Conservation (phyloP, 2,797 vertebrate genomes). For the Rhinella marina region DNA sequence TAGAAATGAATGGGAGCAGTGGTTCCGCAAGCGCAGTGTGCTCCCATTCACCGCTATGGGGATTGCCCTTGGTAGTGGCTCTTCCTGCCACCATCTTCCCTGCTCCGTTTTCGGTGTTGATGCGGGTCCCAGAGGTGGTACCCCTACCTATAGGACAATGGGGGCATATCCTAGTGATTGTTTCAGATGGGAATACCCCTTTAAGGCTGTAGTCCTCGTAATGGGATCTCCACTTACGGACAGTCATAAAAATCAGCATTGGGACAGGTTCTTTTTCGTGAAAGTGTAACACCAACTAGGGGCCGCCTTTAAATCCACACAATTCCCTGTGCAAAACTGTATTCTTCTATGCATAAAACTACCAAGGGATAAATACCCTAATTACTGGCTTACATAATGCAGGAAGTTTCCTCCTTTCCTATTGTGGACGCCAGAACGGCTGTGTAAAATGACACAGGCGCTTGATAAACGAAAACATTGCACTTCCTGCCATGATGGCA, state of each 20-base stretch:
- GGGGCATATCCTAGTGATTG: too few relatives aligned
- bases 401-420: slow-evolving; percentile 62
- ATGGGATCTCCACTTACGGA: neutral
- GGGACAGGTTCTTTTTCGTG: neutral
- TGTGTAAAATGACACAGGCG: slow-evolving; percentile 9
- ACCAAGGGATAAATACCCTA: neutral
- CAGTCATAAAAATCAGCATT: neutral
- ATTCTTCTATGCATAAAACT: neutral
- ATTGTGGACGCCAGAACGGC: slow-evolving; percentile 13
- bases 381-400: slow-evolving; percentile 30
- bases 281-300: neutral
- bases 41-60: too few relatives aligned
- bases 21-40: too few relatives aligned
- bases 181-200: too few relatives aligned
- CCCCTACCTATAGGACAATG: too few relatives aligned
- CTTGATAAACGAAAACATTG: slow-evolving; percentile 33
- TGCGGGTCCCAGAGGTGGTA: too few relatives aligned
- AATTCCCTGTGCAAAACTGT: neutral
- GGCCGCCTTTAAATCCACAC: neutral
- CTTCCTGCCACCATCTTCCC: too few relatives aligned
- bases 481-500: slow-evolving; percentile 25
- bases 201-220: neutral
- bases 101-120: too few relatives aligned
- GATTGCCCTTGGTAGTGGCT: too few relatives aligned
- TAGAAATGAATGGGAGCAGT: too few relatives aligned